Base-by-base conservation (phyloP, 2,797 vertebrate genomes). In the Gouania willdenowi region DNA sequence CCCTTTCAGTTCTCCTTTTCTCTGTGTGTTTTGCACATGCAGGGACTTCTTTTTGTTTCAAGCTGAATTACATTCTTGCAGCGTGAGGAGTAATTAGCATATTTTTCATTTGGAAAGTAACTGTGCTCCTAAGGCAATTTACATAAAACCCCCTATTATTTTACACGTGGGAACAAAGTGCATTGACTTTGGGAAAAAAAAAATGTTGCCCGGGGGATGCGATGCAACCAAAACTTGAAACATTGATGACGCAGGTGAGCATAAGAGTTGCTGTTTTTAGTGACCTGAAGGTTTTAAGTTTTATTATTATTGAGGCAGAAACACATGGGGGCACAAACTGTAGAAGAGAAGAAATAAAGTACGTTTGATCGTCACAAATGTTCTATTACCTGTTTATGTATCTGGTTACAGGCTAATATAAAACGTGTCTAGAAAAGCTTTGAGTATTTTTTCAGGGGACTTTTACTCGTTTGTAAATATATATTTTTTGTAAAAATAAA, bases 101-200 rank as follows among this genome's bases (percentile, higher is more conserved):
- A 61, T 61, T 67, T 73, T 64, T 64, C 58, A 60, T 81, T 75
- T 73, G 51, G 21, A 27, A 46, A 48, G 52, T 65, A 63, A 51
- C 41, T 44, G 26, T 33, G 42, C 19, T 55, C 60, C 49, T 52
- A 35, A 12, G 62, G 65, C 74, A 48, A 49, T 60, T n/a, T 36
- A 53, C 41, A 54, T 42, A 41, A 34, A 29, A 42, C 32, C 30
- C 29, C 43, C 47, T 25, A 34, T 39, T 41, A 58, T 63, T 68
- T 48, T 37, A 59, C 65, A 65, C 34, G 45, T 20, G 36, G 53
- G 54, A 52, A 41, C 17, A 5, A 10, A 24, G 25, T 43, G 25
- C 45, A 49, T 35, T 37, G 29, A 58, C 65, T 69, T 49, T 35
- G 42, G 28, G 14, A n/a, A 48, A 38, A 51, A 26, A 17, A 22